Base-by-base conservation (phyloP, 2,888 invertebrate species). In the Notodromas monacha region DNA sequence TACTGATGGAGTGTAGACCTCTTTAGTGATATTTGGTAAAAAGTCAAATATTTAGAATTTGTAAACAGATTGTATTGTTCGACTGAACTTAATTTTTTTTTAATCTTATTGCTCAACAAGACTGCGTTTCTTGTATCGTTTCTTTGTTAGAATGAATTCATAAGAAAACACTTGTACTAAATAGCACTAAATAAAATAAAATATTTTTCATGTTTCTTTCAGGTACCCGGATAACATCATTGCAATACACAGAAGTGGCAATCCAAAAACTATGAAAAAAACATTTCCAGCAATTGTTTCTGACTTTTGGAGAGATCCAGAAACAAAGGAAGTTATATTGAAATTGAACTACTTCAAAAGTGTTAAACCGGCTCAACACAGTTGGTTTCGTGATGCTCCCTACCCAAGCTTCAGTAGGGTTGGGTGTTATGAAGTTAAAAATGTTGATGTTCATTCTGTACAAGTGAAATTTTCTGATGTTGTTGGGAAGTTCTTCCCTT, bases 211-310 rank as follows among this genome's bases (percentile, higher is more conserved):
- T 21, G n/a, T 8, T 21, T 21, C n/a, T 21, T 21, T 21, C n/a
- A 21, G 21, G n/a, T 21, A 21, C n/a, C 21, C 21, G n/a, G 21
- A 21, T n/a, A 21, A 21, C 21, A n/a, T 21, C 21, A 21, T 21
- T 21, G 21, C 21, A 6, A 21, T 21, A n/a, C n/a, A 6, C 6
- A n/a, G 6, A 6, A 21, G n/a, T 21, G 21, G 21, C 8, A 21
- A 21, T 21, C 6, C 21, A 21, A n/a, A 21, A 6, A 21, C 21
- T n/a, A 21, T 21, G 21, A 21, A 21, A n/a, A 6, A 21, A 6
- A 8, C n/a, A 6, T 8, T 8, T 6, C 8, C 21, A 21, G 6
- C 8, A 8, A n/a, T 21, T 21, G 21, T 21, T 8, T 8, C 8
- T 8, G 21, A 21, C 21, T 21, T 21, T 6, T 8, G 21, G n/a